A percentile compares a stretch with the other conserved stretches of the same genome.
Evolutionary conservation across 2,888 invertebrate genomes (phyloP).

Genomic region (Phania funesta): DNA sequence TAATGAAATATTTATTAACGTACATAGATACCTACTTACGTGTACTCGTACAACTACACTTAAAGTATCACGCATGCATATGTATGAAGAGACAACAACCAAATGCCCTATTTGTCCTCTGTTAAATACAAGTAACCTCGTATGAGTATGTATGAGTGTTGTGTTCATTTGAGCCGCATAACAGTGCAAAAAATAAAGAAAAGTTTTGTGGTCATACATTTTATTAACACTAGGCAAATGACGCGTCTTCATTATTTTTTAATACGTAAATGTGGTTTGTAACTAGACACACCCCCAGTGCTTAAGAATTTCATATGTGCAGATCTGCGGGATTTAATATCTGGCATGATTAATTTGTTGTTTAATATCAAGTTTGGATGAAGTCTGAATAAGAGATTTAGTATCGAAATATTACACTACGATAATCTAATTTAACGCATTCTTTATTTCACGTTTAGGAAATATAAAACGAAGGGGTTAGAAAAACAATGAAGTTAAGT

Average conservation of each 20-base stretch:
- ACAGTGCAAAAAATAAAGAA: neutral
- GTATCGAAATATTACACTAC: too few relatives aligned
- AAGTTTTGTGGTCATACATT: conserved; percentile 16
- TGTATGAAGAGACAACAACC: neutral
- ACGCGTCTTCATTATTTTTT: conserved; percentile 11
- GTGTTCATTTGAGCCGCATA: neutral
- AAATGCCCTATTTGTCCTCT: conserved; percentile 62
- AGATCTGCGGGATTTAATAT: neutral
- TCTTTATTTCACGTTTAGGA: too few relatives aligned
- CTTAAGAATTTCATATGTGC: neutral
- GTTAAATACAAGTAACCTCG: conserved; percentile 16
- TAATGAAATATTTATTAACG: conserved; percentile 1
- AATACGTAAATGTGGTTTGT: conserved; percentile 12
- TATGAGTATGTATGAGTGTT: neutral
- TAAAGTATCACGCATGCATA: too few relatives aligned
- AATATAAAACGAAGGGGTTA: too few relatives aligned
- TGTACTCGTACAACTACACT: too few relatives aligned
- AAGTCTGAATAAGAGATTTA: too few relatives aligned
- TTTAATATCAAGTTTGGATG: too few relatives aligned
- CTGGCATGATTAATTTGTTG: neutral
- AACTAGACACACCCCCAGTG: conserved; percentile 32
- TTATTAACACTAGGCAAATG: conserved; percentile 26
- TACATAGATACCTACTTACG: neutral
- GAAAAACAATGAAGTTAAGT: too few relatives aligned
- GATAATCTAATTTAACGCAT: too few relatives aligned